Evolutionary conservation across 64 coral and sea anemone genomes (phyloP), one percentile per base, ranked within the genome.

Genomic region (Pachyseris speciosa): DNA sequence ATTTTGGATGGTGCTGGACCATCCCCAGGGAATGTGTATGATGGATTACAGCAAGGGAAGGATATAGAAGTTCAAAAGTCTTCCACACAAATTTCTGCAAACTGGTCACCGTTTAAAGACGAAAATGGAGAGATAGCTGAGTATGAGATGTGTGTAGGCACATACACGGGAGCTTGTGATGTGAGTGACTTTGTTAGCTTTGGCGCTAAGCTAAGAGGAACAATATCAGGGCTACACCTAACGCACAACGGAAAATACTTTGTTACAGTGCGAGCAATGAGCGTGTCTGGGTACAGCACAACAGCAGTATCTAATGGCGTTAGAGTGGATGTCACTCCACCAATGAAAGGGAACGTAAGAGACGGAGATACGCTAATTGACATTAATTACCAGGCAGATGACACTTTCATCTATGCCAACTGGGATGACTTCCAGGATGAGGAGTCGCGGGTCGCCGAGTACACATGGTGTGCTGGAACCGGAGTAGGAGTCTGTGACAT

Each of bases 371-470:
- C 41, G 33, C 40, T 75, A 1, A n/a, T 63, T 16, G 96, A 98
- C 37, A 80, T 95, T 26, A 80, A 98, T 75, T 77, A 77, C 48
- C 96, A 98, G 59, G 90, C 64, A 59, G 84, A 89, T 63, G 84
- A 68, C 19, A 74, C 89, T 2, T 88, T 70, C 33, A 85, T 98
- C 17, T 91, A 86, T 6, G 96, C 93, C 0, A 92, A 92, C 34
- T 98, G 96, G 96, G 85, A 92, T 60, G 88, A 74, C 22, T 98
- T 98, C 40, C 88, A 28, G 0, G 96, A 98, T 60, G 51, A 85
- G 32, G 96, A 98, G 45, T 89, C 92, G 20, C 85, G 64, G 5
- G 45, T 98, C 20, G 51, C 40, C 4, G 87, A 80, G 9, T 98
- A 92, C 34, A 84, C 92, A 34, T 98, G 85, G 83, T 98, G 96